Evolutionary conservation across 2,888 invertebrate genomes (phyloP).

Genomic region (Apodemia hepburni): DNA sequence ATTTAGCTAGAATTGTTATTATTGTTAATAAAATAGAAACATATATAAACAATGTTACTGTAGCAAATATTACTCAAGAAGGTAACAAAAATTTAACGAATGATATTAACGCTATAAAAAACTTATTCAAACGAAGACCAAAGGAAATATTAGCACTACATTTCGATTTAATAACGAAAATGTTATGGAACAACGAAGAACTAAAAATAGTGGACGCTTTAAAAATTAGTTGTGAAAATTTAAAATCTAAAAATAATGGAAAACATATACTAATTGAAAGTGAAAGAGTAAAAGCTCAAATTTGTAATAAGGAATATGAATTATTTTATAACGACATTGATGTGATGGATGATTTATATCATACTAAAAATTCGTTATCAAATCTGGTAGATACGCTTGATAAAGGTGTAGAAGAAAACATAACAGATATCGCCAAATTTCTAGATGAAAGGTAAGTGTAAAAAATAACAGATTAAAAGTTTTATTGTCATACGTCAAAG

Average conservation of each 20-base stretch:
- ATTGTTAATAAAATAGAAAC: constrained; percentile 51
- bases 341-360: constrained; percentile 41
- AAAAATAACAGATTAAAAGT: not conserved
- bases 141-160: constrained; percentile 52
- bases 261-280: constrained; percentile 50
- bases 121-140: constrained; percentile 53
- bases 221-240: constrained; percentile 44
- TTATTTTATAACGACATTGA: constrained; percentile 44
- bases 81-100: constrained; percentile 39
- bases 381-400: constrained; percentile 37
- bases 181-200: constrained; percentile 45
- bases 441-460: constrained; percentile 49
- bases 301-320: constrained; percentile 55
- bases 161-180: constrained; percentile 60
- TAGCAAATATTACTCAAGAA: constrained; percentile 35
- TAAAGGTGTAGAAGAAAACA: constrained; percentile 29
- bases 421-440: constrained; percentile 46
- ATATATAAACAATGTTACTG: constrained; percentile 36
- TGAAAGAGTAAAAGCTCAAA: constrained; percentile 45
- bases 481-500: not conserved
- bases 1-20: constrained; percentile 54
- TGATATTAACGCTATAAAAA: constrained; percentile 46
- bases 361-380: constrained; percentile 44
- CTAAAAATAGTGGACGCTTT: constrained; percentile 47
- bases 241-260: constrained; percentile 43